Conservation (phyloP, 2,888 invertebrate genomes). For the Arge pagana region DNA sequence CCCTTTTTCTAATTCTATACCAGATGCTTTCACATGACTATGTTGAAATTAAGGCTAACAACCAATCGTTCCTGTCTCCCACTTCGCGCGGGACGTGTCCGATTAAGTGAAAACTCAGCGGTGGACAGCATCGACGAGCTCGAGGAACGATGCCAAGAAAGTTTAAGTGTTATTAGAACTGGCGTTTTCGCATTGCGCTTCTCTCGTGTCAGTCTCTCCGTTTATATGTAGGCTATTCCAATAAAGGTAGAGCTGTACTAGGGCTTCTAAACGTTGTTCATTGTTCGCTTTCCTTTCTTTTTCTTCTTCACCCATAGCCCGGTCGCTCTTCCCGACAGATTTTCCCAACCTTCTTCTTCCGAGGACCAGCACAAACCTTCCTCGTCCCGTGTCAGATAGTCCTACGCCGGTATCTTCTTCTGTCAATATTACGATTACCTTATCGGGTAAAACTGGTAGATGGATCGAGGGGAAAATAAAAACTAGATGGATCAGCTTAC, state of each 20-base stretch:
- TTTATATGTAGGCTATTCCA: conserved; percentile 50
- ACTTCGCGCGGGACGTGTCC: background rate
- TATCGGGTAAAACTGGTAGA: too few species aligned
- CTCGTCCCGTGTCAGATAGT: too few species aligned
- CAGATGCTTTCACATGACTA: conserved; percentile 3
- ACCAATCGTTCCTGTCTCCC: conserved; percentile 9
- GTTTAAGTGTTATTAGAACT: conserved; percentile 9
- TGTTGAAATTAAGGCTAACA: conserved; percentile 13
- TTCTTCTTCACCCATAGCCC: background rate
- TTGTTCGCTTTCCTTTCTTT: conserved; percentile 24
- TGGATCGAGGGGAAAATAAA: too few species aligned
- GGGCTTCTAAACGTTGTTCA: conserved; percentile 49
- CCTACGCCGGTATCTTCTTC: too few species aligned
- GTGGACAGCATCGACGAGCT: background rate
- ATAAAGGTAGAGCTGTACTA: conserved; percentile 40
- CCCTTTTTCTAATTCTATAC: conserved; percentile 1
- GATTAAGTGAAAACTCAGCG: conserved; percentile 3
- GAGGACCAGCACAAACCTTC: too few species aligned
- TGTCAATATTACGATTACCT: too few species aligned
- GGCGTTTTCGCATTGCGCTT: conserved; percentile 13
- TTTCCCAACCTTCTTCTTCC: background rate
- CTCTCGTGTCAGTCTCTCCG: conserved; percentile 1
- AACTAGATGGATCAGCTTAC: too few species aligned
- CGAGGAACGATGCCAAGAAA: conserved; percentile 12
- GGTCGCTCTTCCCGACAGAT: background rate